phyloP scores from a whole-genome alignment of 2,113 vertebrate genomes.

The Petrocephalus zakoni region DNA sequence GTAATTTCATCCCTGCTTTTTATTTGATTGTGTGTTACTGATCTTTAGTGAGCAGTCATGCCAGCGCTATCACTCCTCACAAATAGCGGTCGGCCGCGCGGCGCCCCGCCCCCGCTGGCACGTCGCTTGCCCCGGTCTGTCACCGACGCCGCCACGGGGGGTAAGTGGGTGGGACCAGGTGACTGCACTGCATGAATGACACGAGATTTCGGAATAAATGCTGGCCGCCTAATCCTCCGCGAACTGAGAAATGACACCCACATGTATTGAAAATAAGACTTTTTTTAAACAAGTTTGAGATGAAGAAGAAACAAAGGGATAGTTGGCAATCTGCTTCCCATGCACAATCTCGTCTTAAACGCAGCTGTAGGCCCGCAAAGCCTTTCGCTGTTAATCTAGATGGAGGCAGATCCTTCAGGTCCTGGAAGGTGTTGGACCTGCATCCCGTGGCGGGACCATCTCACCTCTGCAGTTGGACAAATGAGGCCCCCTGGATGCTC shows the following conservation, averaged over 20 bases:
- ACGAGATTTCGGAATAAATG: not conserved
- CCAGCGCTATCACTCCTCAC: not conserved
- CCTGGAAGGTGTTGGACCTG: not conserved
- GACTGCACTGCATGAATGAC: not conserved
- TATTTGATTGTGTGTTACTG: not conserved
- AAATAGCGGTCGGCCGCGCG: not conserved
- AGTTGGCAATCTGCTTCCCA: not conserved
- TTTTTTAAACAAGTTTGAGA: not conserved
- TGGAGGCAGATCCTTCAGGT: not conserved
- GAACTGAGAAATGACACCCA: constrained; percentile 8
- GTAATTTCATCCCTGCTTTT: not conserved
- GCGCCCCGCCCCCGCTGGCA: not conserved
- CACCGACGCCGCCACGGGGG: not conserved
- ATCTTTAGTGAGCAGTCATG: not conserved
- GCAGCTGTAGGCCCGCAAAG: not conserved
- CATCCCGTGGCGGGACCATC: not conserved
- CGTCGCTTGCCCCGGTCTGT: not conserved
- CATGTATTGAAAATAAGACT: not conserved
- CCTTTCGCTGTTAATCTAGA: not conserved
- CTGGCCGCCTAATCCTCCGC: not conserved
- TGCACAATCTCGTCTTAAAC: not conserved
- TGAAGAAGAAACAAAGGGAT: not conserved
- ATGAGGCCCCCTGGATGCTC: not conserved
- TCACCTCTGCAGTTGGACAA: not conserved
- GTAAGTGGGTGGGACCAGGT: not conserved